phyloP scores from a whole-genome alignment of 2,113 vertebrate genomes.

The Bungarus multicinctus region DNA sequence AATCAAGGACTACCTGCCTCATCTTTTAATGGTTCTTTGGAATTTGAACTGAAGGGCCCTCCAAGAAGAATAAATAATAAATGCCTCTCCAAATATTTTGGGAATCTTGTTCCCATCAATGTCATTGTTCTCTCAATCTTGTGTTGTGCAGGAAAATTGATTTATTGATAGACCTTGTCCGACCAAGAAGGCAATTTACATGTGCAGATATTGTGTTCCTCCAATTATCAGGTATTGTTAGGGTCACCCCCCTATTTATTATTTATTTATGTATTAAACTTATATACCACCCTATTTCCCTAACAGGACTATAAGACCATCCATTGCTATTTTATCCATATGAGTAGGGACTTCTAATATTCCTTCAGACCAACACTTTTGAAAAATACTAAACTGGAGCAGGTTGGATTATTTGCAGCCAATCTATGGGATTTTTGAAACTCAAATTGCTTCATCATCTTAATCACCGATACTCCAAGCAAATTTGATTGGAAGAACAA shows the following conservation, averaged over 20 bases:
- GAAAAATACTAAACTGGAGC: neutral
- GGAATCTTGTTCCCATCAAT: neutral
- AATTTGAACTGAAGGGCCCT: neutral
- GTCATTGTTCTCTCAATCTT: neutral
- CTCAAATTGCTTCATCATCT: neutral
- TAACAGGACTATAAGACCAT: no score
- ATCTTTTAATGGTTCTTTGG: neutral
- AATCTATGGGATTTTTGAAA: neutral
- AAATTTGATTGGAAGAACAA: neutral
- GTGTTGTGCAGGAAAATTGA: neutral
- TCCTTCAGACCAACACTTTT: neutral
- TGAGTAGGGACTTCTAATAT: neutral
- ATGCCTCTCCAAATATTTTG: neutral
- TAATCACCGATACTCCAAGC: neutral
- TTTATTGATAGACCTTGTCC: neutral
- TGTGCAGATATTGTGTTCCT: neutral
- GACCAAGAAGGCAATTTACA: neutral
- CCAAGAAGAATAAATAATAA: neutral
- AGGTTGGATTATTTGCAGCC: neutral
- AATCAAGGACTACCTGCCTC: neutral
- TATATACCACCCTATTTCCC: no score
- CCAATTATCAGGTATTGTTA: neutral
- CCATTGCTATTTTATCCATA: neutral
- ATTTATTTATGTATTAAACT: no score
- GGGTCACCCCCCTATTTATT: no score